Conservation (phyloP, 2,797 vertebrate species). For the Peromyscus nudipes region DNA sequence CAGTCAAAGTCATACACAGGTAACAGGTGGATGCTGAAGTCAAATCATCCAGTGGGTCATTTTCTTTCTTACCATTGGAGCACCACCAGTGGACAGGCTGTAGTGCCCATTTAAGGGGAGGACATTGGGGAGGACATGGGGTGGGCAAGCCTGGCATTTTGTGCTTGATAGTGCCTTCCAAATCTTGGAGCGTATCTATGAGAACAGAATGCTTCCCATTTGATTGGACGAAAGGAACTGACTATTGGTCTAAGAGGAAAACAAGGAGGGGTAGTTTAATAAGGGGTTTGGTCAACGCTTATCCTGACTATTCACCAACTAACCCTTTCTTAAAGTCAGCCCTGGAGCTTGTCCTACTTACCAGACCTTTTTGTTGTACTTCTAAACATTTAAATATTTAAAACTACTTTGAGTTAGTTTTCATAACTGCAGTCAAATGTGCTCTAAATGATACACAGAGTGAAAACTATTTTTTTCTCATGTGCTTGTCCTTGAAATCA, state of each 20-base stretch:
- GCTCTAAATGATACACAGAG: background rate
- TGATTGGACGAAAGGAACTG: background rate
- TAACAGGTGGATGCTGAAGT: background rate
- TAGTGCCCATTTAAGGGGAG: no score
- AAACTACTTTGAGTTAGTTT: slow-evolving; percentile 42
- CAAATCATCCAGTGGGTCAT: background rate
- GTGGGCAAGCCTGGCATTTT: background rate
- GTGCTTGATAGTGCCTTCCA: background rate
- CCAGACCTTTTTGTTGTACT: background rate
- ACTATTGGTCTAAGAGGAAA: background rate
- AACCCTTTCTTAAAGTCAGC: background rate
- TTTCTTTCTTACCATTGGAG: background rate
- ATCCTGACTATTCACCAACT: background rate
- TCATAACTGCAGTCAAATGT: background rate
- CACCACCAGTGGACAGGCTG: no score
- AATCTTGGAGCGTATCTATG: background rate
- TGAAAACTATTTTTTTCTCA: slow-evolving; percentile 12
- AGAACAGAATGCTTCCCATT: background rate
- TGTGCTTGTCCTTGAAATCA: background rate
- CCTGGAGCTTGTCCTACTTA: background rate
- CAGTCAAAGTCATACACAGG: background rate
- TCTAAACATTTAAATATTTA: background rate
- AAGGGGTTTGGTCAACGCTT: background rate
- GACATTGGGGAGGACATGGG: no score
- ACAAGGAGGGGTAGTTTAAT: background rate